Evolutionary conservation across 2,113 vertebrate genomes (phyloP), one percentile per base, ranked within the genome.

Genomic region (Paralichthys olivaceus): DNA sequence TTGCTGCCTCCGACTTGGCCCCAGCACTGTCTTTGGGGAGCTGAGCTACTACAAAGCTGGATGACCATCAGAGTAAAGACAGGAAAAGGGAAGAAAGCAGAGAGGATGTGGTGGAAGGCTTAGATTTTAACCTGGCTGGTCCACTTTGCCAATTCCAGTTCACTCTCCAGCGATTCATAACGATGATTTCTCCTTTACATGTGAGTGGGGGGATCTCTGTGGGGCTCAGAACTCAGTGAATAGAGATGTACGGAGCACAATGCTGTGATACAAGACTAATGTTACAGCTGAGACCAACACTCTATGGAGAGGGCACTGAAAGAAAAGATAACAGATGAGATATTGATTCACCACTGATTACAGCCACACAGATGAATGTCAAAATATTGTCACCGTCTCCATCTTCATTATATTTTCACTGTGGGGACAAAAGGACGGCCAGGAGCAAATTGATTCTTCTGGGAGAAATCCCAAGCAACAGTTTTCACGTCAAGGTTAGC

Each of bases 341-440:
- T 89, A 87, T 90, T 87, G 87, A 91, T 91, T 87, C 75, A 83
- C 71, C 14, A 15, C 57, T 82, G 86, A 87, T 89, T 83, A 84
- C 77, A 79, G 58, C 55, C 20, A 73, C 83, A 86, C 67, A 77
- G 77, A 84, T 82, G 72, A 84, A 87, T 76, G 84, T 84, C 86
- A 87, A 89, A 87, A 89, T 79, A 86, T 72, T 75, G 84, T 84
- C 80, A 60, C 60, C 1, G 7, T 61, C 84, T 85, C 87, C 70
- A 87, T 83, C 79, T 84, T 90, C 79, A 87, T 90, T 73, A 66
- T 70, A 86, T 81, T 72, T 81, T 77, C 77, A 74, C 66, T 66
- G 79, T 67, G 23, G 87, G 80, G 84, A 87, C 82, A 68, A 77
- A 85, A 77, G 66, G 79, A 83, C 63, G 1, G 58, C 51, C 86